These are phyloP conservation scores for Porites cylindrica DNA, from an alignment of 92 coral and sea anemone species.

Conservation along the genomic window DNA sequence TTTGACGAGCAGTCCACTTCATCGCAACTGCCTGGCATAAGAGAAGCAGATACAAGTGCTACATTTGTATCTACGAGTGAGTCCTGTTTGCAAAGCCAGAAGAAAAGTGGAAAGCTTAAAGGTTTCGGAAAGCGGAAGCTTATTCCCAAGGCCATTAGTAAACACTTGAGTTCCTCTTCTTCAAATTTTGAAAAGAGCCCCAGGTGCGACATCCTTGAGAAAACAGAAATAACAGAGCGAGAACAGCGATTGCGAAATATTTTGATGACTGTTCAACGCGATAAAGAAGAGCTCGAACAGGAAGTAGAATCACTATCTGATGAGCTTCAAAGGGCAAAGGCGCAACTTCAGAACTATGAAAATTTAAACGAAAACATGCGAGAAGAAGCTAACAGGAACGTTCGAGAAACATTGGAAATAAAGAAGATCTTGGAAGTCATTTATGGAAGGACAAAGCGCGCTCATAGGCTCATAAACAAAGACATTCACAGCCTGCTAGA, in stretches of 20 bases:
- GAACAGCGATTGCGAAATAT: slow-evolving; percentile 16
- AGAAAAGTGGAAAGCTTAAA: slow-evolving; percentile 3
- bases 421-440: slow-evolving; percentile 25
- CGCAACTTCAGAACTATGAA: background rate
- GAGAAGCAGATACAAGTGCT: background rate
- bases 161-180: slow-evolving; percentile 13
- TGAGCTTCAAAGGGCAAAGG: slow-evolving; percentile 24
- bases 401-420: slow-evolving; percentile 22
- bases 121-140: slow-evolving; percentile 8
- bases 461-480: slow-evolving; percentile 8
- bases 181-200: too few relatives aligned
- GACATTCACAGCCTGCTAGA: slow-evolving; percentile 23
- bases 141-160: slow-evolving; percentile 9
- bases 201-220: background rate
- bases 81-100: background rate
- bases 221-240: background rate
- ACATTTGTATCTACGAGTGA: slow-evolving; percentile 10
- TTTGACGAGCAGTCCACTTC: slow-evolving; percentile 27
- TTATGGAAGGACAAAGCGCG: slow-evolving; percentile 16
- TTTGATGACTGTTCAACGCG: slow-evolving; percentile 24
- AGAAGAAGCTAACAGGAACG: slow-evolving; percentile 20
- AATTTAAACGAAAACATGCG: background rate
- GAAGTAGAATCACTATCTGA: slow-evolving; percentile 5
- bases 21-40: slow-evolving; percentile 1
- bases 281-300: slow-evolving; percentile 32